These are phyloP conservation scores for Enteromius anoplus DNA, from an alignment of 2,797 vertebrate species.

Conservation along the genomic window DNA sequence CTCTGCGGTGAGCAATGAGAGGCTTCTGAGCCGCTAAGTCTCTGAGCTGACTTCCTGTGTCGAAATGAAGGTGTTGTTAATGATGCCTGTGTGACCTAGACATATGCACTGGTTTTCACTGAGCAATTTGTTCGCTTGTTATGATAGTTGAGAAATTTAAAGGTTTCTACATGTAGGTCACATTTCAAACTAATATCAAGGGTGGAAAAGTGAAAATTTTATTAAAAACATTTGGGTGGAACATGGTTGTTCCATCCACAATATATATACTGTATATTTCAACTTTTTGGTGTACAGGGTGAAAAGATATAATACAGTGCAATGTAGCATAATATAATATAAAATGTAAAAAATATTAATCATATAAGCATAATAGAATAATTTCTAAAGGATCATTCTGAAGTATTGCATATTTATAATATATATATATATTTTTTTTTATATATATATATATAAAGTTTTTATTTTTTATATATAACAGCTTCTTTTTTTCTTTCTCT, in stretches of 20 bases:
- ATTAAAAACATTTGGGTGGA: background rate
- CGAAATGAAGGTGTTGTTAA: background rate
- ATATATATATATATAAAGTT: too few relatives aligned
- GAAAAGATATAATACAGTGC: background rate
- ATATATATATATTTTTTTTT: background rate
- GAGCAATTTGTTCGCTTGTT: background rate
- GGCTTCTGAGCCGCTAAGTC: conserved; percentile 37
- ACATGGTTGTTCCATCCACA: background rate
- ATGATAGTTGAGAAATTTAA: background rate
- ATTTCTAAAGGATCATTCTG: background rate
- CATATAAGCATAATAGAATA: background rate
- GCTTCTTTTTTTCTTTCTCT: background rate
- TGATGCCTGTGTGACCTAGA: conserved; percentile 8
- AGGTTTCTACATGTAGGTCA: background rate
- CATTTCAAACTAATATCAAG: background rate
- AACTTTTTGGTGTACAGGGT: background rate
- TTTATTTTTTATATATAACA: background rate
- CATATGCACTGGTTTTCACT: background rate
- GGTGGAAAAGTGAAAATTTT: background rate
- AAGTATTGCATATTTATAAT: too few relatives aligned
- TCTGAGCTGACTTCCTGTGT: background rate
- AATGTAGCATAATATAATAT: background rate
- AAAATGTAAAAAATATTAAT: background rate
- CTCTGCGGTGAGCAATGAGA: conserved; percentile 53
- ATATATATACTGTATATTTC: too few relatives aligned